Conservation (phyloP, 1,140 invertebrate species). For the Aradophagus sp. region DNA sequence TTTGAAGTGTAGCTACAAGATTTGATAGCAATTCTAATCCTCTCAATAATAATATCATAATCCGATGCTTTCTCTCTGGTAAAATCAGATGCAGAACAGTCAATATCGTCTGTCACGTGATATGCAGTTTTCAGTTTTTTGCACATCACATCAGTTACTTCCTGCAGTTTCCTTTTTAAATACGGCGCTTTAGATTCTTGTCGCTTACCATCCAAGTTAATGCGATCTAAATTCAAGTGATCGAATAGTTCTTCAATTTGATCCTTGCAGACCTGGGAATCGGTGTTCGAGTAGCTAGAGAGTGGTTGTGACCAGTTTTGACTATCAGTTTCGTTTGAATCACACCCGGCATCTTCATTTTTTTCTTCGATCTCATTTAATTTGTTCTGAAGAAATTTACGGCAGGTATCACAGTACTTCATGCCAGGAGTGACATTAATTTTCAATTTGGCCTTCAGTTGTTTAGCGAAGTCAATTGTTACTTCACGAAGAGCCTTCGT, state of each 20-base stretch:
- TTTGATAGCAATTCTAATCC: slow-evolving; percentile 5
- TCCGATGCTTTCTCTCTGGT: slow-evolving; percentile 1
- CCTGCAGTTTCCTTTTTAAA: slow-evolving; percentile 17
- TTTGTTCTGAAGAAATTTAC: slow-evolving; percentile 5
- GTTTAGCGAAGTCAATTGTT: slow-evolving; percentile 6
- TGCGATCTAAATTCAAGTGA: slow-evolving; percentile 7
- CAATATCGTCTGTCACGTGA: slow-evolving; percentile 3
- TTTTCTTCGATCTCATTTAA: slow-evolving; percentile 6
- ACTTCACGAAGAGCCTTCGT: slow-evolving; percentile 9
- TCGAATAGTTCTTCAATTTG: slow-evolving; percentile 21
- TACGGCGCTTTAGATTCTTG: not conserved
- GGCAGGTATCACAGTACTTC: slow-evolving; percentile 14
- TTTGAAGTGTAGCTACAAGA: slow-evolving; percentile 7
- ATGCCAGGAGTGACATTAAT: slow-evolving; percentile 17
- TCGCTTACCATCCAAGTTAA: slow-evolving; percentile 2
- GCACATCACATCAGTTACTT: slow-evolving; percentile 5
- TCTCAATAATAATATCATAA: slow-evolving; percentile 20
- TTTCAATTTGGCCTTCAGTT: slow-evolving; percentile 18
- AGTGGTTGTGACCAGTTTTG: slow-evolving; percentile 8
- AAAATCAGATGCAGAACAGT: slow-evolving; percentile 1
- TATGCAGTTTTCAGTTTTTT: slow-evolving; percentile 28
- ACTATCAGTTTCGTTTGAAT: slow-evolving; percentile 3
- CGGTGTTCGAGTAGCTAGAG: slow-evolving; percentile 3
- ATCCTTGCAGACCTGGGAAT: slow-evolving; percentile 22
- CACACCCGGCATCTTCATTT: not conserved